Base-by-base conservation (phyloP, 2,113 vertebrate genomes). In the Corythoichthys intestinalis region DNA sequence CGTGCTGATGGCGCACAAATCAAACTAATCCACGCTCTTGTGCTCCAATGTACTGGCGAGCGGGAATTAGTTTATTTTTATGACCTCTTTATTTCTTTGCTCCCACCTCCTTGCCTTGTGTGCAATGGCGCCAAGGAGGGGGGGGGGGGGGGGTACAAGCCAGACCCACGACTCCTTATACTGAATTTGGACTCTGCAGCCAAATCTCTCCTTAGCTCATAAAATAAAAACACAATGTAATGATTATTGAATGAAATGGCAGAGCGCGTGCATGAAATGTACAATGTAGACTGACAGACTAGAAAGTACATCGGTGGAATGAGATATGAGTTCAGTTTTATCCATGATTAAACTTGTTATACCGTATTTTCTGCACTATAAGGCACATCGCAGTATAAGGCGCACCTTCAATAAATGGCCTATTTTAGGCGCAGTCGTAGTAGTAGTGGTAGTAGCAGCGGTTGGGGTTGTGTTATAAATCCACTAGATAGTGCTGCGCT, bases 61-160 rank as follows among this genome's bases (percentile, higher is more conserved):
- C 80, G 84, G 81, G 81, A 88, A 86, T 91, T 73, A 77, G 87
- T 89, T 89, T 87, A 78, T 86, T 89, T 90, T 90, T 90, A 90
- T 82, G 83, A 86, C 79, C 77, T 87, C 77, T 87, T 86, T 83
- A 82, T 86, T 84, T 86, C 77, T 78, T 79, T 84, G 77, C 77
- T 83, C 71, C 76, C 77, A 75, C 76, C 81, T 86, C 79, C 69
- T 84, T 63, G 61, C 77, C 66, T 71, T 74, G 74, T 64, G 66
- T 84, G 79, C 59, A 0, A 56, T 38, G 70, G 67, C 37, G 69
- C 79, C 81, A 69, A 28, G 71, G 56, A 7, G 41, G 66, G 69
- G 63, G 70, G 65, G 72, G 28, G 53, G 62, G 59, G 69, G 78
- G 78, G 78, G 68, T 49, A 1, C 6, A 38, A 73, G 74, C 81